Evolutionary conservation across 2,888 invertebrate genomes (phyloP), one percentile per base, ranked within the genome.

Genomic region (Sarcophaga carnaria): DNA sequence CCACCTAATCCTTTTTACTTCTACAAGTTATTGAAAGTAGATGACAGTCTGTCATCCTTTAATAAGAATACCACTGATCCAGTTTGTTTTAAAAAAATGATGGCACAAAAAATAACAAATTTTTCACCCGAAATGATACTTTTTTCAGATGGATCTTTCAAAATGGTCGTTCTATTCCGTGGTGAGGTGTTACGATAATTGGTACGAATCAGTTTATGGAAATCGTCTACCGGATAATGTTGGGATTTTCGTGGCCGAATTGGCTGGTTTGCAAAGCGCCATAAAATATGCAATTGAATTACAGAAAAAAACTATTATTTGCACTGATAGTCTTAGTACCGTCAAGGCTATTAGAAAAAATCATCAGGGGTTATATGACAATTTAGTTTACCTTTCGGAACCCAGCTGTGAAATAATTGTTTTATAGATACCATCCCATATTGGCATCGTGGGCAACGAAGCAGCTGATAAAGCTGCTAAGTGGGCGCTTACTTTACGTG

Each of bases 381-480:
- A 22, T 22, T 22, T 22, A 22, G 22, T 22, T 22, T 22, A 22
- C 22, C 22, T 22, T 22, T 22, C 22, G 22, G 22, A 22, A 22
- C 22, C 22, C 22, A 22, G 22, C 22, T 22, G 22, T 22, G 22
- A 22, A 22, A 22, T 22, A 22, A 67, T 67, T 22, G 5, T 37
- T 2, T 6, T 77, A 5, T 67, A 67, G 76, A 77, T 77, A 11
- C 66, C 76, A n/a, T 76, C 75, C 11, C 64, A 76, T n/a, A 76
- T 64, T 47, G 75, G 75, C 5, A 64, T 76, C 14, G 17, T 10
- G 3, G 37, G 66, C n/a, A 76, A 66, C n/a, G 76, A 66, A 66
- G 12, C n/a, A 14, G 76, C 76, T 8, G 66, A 76, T 59, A 17
- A 17, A 17, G 59, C 3, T n/a, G 59, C 54, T 54, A 54, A 54